phyloP scores from a whole-genome alignment of 2,888 invertebrate genomes.

The Petrophora chlorosata region DNA sequence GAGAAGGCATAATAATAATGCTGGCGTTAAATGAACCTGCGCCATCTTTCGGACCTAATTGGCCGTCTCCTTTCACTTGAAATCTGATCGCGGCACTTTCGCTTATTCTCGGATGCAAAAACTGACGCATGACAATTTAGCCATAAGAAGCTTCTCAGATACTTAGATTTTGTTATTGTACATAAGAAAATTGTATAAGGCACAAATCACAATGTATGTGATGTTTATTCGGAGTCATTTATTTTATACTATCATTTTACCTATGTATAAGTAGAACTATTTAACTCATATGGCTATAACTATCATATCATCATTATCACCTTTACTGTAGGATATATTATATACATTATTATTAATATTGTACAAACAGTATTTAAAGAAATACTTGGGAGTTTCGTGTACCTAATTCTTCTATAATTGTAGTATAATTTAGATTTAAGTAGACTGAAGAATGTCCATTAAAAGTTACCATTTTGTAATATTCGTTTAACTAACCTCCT shows the following conservation, averaged over 20 bases:
- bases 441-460: constrained; percentile 13
- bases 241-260: constrained; percentile 1
- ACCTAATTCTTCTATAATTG: constrained; percentile 4
- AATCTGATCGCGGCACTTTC: constrained; percentile 4
- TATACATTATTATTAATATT: no score
- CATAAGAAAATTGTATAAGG: constrained; percentile 1
- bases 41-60: constrained; percentile 12
- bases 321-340: no score
- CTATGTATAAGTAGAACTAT: no score
- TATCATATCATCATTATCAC: no score
- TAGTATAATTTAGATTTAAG: constrained; percentile 1
- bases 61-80: constrained; percentile 21
- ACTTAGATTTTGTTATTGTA: background rate
- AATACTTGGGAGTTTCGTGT: constrained; percentile 1
- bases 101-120: constrained; percentile 1
- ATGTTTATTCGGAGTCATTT: constrained; percentile 11
- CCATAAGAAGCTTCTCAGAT: constrained; percentile 2
- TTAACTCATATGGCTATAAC: no score
- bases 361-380: constrained; percentile 2
- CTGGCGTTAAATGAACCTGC: constrained; percentile 5
- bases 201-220: constrained; percentile 7
- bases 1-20: background rate
- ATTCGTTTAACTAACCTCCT: no score
- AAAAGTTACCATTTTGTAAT: constrained; percentile 19
- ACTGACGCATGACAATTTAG: background rate